Percentiles rank a stretch among this genome's conserved stretches.
These are phyloP conservation scores for Megaceryle torquata DNA, from an alignment of 2,113 vertebrate species.

Conservation along the genomic window DNA sequence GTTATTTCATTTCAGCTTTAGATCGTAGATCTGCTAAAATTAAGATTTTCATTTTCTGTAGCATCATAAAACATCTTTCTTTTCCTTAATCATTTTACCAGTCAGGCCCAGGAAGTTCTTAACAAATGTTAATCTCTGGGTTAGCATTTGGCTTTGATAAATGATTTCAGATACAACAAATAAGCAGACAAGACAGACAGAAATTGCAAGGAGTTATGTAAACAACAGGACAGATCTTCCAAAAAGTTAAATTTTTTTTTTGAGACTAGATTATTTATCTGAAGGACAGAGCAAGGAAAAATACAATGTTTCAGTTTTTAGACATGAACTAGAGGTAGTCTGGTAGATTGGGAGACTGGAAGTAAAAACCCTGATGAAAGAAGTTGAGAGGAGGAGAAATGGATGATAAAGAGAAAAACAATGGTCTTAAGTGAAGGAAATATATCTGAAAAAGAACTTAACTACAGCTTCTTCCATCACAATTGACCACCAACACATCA, in stretches of 20 bases:
- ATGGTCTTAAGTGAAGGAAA: neutral
- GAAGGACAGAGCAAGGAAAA: neutral
- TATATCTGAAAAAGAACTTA: neutral
- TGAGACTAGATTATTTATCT: neutral
- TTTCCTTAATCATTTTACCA: slow-evolving; percentile 15
- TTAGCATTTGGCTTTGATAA: slow-evolving; percentile 9
- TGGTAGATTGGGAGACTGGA: neutral
- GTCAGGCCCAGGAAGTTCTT: neutral
- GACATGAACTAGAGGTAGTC: neutral
- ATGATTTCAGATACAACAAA: slow-evolving; percentile 8
- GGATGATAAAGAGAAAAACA: neutral
- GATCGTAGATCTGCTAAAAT: slow-evolving; percentile 19
- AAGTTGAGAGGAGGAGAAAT: neutral
- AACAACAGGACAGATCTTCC: neutral
- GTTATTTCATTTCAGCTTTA: slow-evolving; percentile 27
- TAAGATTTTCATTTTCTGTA: slow-evolving; percentile 30
- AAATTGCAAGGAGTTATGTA: neutral
- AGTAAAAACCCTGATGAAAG: neutral
- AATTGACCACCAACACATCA: neutral
- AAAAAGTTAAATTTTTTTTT: neutral
- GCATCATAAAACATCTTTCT: neutral
- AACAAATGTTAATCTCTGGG: neutral
- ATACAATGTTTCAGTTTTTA: neutral
- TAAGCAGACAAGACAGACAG: neutral
- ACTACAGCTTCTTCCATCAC: neutral